Evolutionary conservation across 2,113 vertebrate species (phyloP), one percentile per base, ranked within the genome.

Genomic region (Pluvialis apricaria): DNA sequence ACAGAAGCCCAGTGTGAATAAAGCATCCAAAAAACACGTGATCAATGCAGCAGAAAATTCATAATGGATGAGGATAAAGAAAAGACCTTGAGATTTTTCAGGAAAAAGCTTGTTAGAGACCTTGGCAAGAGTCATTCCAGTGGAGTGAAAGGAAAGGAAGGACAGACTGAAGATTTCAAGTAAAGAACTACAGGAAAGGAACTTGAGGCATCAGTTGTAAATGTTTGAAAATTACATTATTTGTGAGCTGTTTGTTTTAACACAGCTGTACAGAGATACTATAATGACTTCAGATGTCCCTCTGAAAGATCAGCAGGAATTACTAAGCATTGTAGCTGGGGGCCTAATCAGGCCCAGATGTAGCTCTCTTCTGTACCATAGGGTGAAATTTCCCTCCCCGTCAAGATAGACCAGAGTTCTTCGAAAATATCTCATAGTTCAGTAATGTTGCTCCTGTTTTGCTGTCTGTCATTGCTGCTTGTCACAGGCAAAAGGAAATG

Each of bases 221-320:
- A 95, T 96, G 96, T 97, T 97, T 96, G 94, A 96, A 95, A 97
- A 92, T 87, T 91, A 84, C 96, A 95, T 97, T 97, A 88, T 95
- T 97, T 93, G 88, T 92, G 92, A 96, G 86, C 85, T 96, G 96
- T 95, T 97, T 97, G 96, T 90, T 97, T 93, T 95, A 96, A 92
- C 95, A 86, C 95, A 96, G 96, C 96, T 96, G 96, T 90, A 96
- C 88, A 78, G 94, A 96, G 93, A 93, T 71, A 73, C 60, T 93
- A n/a, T 94, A 91, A 91, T 88, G 93, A 78, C 92, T 96, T 96
- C 85, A 95, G 79, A 96, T 93, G 85, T 92, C 79, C 71, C 60
- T 90, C 90, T 86, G 79, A 95, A 95, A 22, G 17, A 92, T 86
- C 83, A 71, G 76, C 72, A 91, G 42, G 58, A 94, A 90, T 93